A percentile compares a stretch with the other conserved stretches of the same genome.
Conservation (phyloP, 2,888 invertebrate species). For the Aporophyla lueneburgensis region DNA sequence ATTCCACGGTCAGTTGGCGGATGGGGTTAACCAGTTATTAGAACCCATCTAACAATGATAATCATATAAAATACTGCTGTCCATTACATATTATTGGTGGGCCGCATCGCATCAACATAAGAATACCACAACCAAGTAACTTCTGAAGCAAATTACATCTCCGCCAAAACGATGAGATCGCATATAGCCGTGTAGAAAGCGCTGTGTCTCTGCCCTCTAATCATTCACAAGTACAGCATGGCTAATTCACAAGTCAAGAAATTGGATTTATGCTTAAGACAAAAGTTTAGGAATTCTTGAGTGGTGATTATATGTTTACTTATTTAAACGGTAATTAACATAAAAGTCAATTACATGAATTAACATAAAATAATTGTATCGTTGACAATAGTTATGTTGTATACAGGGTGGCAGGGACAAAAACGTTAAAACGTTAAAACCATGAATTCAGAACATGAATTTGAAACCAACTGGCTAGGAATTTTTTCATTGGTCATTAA, state of each 20-base stretch:
- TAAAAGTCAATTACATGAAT: too few species aligned
- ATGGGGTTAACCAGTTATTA: background rate
- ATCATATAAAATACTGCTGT: background rate
- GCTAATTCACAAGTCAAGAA: background rate
- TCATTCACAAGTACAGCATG: conserved; percentile 1
- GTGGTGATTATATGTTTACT: too few species aligned
- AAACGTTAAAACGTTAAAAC: too few species aligned
- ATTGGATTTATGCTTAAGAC: background rate
- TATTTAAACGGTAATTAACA: too few species aligned
- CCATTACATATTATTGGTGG: too few species aligned
- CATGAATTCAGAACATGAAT: too few species aligned
- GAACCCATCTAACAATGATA: background rate
- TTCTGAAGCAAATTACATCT: conserved; percentile 42
- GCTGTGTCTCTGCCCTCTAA: background rate
- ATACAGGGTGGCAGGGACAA: too few species aligned
- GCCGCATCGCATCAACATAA: too few species aligned
- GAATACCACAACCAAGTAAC: conserved; percentile 22
- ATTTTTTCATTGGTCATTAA: too few species aligned
- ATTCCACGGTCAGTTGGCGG: background rate
- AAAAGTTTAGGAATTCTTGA: background rate
- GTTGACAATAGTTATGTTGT: too few species aligned
- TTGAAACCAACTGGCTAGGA: too few species aligned
- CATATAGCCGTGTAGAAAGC: conserved; percentile 52
- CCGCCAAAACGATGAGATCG: conserved; percentile 44
- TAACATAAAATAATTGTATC: too few species aligned